Evolutionary conservation across 2,888 invertebrate genomes (phyloP).

Genomic region (Cordilura impudica): DNA sequence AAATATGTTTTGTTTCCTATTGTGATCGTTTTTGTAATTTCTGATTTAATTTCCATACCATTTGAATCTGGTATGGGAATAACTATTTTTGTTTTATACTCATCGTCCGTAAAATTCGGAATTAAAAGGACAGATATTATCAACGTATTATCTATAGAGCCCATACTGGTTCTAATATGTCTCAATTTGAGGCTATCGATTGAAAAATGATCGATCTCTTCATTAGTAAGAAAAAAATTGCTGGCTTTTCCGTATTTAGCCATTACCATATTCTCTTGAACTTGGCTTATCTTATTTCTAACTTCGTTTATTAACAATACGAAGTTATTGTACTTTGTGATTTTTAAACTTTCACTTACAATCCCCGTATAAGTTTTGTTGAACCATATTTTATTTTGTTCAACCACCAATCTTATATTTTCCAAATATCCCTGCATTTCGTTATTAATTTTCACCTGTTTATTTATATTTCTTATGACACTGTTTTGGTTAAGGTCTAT

Average conservation of each 20-base stretch:
- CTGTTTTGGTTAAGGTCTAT: conserved; percentile 44
- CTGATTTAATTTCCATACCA: conserved; percentile 3
- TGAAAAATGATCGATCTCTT: conserved; percentile 36
- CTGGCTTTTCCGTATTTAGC: conserved; percentile 30
- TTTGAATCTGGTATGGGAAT: conserved; percentile 37
- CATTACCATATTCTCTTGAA: conserved; percentile 24
- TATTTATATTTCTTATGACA: conserved; percentile 30
- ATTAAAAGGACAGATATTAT: conserved; percentile 12
- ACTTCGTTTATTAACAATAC: conserved; percentile 23
- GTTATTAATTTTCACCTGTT: conserved; percentile 38
- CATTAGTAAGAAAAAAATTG: conserved; percentile 36
- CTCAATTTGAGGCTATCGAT: conserved; percentile 22
- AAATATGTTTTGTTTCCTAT: conserved; percentile 27
- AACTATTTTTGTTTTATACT: conserved; percentile 14
- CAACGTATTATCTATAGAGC: conserved; percentile 5
- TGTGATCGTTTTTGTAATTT: conserved; percentile 20
- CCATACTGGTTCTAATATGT: conserved; percentile 26
- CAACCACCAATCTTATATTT: conserved; percentile 33
- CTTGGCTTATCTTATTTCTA: conserved; percentile 16
- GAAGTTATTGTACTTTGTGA: conserved; percentile 18
- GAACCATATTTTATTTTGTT: conserved; percentile 31
- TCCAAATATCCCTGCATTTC: conserved; percentile 40
- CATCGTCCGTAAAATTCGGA: neutral
- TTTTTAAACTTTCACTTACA: conserved; percentile 21
- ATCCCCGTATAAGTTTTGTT: conserved; percentile 12